These are phyloP conservation scores for Oncopodura yosiiana DNA, from an alignment of 1,140 invertebrate genomes.

Conservation along the genomic window DNA sequence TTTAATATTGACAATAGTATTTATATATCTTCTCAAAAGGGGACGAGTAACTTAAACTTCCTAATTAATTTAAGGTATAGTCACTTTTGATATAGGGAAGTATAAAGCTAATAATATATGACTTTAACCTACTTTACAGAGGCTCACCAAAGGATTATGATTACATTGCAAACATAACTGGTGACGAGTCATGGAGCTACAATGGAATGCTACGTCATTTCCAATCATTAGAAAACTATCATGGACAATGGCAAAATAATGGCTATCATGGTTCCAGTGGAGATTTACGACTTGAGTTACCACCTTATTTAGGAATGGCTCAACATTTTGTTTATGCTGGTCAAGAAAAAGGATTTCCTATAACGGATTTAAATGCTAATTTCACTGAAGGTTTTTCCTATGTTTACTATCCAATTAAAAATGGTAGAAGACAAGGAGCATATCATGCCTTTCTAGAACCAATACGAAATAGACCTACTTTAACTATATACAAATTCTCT, in stretches of 20 bases:
- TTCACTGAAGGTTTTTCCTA: conserved; percentile 38
- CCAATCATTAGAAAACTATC: conserved; percentile 16
- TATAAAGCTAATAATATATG: not conserved
- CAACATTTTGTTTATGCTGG: conserved; percentile 54
- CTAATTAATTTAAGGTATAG: conserved; percentile 5
- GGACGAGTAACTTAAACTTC: conserved; percentile 4
- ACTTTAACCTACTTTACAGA: too few relatives aligned
- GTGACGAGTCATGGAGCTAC: conserved; percentile 15
- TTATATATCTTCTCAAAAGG: not conserved
- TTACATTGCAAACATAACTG: conserved; percentile 18
- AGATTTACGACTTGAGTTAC: conserved; percentile 16
- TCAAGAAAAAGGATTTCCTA: conserved; percentile 55
- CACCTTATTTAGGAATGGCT: conserved; percentile 36
- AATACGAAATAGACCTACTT: conserved; percentile 9
- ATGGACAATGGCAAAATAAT: conserved; percentile 7
- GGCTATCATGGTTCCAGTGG: conserved; percentile 17
- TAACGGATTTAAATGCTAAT: conserved; percentile 50
- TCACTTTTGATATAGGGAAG: not conserved
- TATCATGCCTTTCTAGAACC: conserved; percentile 26
- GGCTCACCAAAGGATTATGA: conserved; percentile 10
- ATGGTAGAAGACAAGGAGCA: conserved; percentile 24
- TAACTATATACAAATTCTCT: conserved; percentile 26
- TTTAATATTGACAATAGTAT: too few relatives aligned
- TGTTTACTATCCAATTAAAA: conserved; percentile 20
- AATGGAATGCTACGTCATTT: conserved; percentile 13